Base-by-base conservation (phyloP, 2,113 vertebrate species). In the Emberiza fucata region DNA sequence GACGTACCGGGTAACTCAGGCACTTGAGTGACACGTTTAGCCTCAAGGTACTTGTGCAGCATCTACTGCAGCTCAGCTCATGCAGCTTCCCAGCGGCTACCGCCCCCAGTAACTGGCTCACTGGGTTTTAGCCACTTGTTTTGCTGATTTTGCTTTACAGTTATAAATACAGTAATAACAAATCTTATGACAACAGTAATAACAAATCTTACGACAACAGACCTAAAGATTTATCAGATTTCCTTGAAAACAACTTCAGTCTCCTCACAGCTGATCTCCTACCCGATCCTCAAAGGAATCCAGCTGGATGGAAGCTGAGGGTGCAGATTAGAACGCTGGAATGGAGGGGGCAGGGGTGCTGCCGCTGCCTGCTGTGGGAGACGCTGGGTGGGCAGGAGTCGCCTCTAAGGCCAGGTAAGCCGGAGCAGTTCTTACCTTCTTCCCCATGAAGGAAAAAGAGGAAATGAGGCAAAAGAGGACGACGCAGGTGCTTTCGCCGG, bases 401-500 rank as follows among this genome's bases (percentile, higher is more conserved):
- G 2, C 39, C 31, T 35, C 70, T 14, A 35, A 15, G 22, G 16
- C 61, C 45, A 23, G 37, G 37, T 8, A 14, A 48, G n/a, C 37
- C 14, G 57, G 17, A 23, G 28, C 35, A 8, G 8, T 4, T 85
- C 47, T 22, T 6, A 3, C 23, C n/a, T 54, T 37, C 28, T 40
- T 54, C 25, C 51, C 31, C 45, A 3, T 4, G 35, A 80, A 18
- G 29, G 24, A 60, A 27, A 22, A 35, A 15, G 8, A 10, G 12
- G 56, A n/a, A 23, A 24, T 35, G 56, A 25, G 29, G 29, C 60
- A 25, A 24, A 35, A 20, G 9, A 11, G 14, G 9, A 40, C 5
- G 5, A 3, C 2, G 2, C 44, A 8, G 31, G 16, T 48, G 31
- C 13, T 15, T 18, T 8, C 5, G 10, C 31, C 9, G 27, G 14